These are phyloP conservation scores for Albula goreensis DNA, from an alignment of 2,113 vertebrate species.

Conservation along the genomic window DNA sequence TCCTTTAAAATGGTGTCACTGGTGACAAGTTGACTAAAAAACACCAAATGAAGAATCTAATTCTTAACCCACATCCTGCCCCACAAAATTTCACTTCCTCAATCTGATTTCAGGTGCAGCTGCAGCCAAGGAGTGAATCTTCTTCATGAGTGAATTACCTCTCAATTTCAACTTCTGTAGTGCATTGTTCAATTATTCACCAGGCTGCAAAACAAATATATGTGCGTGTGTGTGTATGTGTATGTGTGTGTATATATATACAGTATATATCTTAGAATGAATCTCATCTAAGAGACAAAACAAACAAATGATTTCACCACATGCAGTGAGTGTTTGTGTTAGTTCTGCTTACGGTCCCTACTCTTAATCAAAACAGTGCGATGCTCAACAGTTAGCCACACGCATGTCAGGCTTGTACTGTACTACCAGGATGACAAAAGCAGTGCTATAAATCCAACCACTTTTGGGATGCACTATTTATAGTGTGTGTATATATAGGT, in stretches of 20 bases:
- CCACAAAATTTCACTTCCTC: not conserved
- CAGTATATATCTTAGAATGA: not conserved
- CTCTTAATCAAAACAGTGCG: not conserved
- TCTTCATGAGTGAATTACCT: not conserved
- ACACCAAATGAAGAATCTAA: not conserved
- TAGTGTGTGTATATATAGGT: too few relatives aligned
- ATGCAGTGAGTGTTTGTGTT: not conserved
- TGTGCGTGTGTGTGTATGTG: too few relatives aligned
- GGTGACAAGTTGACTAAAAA: not conserved
- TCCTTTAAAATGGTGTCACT: too few relatives aligned
- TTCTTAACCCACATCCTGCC: not conserved
- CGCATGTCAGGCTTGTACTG: not conserved
- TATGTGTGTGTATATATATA: too few relatives aligned
- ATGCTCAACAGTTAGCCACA: not conserved
- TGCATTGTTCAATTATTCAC: constrained; percentile 8
- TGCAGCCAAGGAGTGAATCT: not conserved
- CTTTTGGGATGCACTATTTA: too few relatives aligned
- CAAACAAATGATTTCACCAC: not conserved
- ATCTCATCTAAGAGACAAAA: not conserved
- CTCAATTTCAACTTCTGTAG: not conserved
- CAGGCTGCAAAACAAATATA: not conserved
- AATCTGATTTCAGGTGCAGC: not conserved
- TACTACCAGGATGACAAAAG: too few relatives aligned
- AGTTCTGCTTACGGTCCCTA: not conserved
- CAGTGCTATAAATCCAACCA: too few relatives aligned